Conservation (phyloP, 2,113 vertebrate genomes). For the Crotalus tigris region DNA sequence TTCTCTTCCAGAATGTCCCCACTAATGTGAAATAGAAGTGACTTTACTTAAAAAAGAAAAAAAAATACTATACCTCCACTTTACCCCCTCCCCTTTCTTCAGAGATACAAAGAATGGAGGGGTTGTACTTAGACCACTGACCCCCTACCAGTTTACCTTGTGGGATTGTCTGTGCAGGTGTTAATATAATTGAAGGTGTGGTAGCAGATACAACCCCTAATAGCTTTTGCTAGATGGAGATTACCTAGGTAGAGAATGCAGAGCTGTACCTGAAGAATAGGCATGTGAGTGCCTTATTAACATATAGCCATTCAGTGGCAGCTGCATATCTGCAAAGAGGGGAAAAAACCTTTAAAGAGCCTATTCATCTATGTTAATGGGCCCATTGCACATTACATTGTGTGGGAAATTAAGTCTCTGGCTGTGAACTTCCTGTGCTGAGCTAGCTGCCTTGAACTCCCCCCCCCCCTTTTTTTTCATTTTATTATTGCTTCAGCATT, state of each 20-base stretch:
- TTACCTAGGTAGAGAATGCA: conserved; percentile 87
- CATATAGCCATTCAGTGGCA: conserved; percentile 87
- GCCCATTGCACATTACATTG: conserved; percentile 87
- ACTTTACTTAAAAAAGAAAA: conserved; percentile 61
- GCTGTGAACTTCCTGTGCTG: conserved; percentile 86
- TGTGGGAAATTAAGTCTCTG: conserved; percentile 87
- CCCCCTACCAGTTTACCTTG: conserved; percentile 77
- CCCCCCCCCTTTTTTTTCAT: not conserved
- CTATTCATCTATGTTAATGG: conserved; percentile 93
- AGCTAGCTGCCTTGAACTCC: conserved; percentile 78
- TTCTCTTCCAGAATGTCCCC: conserved; percentile 69
- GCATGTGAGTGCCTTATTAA: conserved; percentile 87
- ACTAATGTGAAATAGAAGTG: conserved; percentile 83
- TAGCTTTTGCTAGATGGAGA: conserved; percentile 80
- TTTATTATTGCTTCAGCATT: conserved; percentile 80
- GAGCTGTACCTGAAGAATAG: conserved; percentile 84
- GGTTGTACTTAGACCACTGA: conserved; percentile 66
- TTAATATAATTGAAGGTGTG: conserved; percentile 94
- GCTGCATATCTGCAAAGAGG: conserved; percentile 80
- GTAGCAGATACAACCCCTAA: conserved; percentile 74
- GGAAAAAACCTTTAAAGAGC: conserved; percentile 79
- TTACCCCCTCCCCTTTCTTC: conserved; percentile 34
- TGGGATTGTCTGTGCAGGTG: conserved; percentile 88
- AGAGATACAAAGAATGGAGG: conserved; percentile 57
- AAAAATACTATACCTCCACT: conserved; percentile 34